Evolutionary conservation across 2,888 invertebrate species (phyloP).

Genomic region (Willowsia nigromaculata): DNA sequence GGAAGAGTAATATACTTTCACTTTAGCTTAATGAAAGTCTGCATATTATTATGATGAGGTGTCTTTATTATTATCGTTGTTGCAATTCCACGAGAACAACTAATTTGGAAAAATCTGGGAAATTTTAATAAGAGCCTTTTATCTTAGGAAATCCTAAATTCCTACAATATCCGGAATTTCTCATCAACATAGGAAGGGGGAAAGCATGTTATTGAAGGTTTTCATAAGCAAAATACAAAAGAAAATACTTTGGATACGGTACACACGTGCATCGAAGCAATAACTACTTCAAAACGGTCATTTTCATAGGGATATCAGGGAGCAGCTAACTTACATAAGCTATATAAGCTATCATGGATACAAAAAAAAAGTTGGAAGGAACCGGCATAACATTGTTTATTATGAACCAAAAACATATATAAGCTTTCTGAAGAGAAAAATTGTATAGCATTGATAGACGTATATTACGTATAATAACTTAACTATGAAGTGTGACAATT

Average conservation of each 20-base stretch:
- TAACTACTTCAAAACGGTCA: conserved; percentile 51
- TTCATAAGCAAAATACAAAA: conserved; percentile 45
- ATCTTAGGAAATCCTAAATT: conserved; percentile 51
- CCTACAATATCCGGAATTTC: conserved; percentile 53
- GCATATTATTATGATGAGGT: background rate
- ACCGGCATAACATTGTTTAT: conserved; percentile 21
- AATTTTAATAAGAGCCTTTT: conserved; percentile 51
- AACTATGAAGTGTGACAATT: conserved; percentile 10
- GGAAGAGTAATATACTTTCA: too few relatives aligned
- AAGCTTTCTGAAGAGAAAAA: conserved; percentile 8
- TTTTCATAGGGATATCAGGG: conserved; percentile 62
- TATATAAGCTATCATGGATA: conserved; percentile 24
- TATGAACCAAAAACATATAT: conserved; percentile 22
- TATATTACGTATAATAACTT: background rate
- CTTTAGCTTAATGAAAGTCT: too few relatives aligned
- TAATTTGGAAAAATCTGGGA: conserved; percentile 35
- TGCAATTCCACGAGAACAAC: background rate
- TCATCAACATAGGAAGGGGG: conserved; percentile 54
- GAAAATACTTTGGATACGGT: conserved; percentile 45
- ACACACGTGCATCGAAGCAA: conserved; percentile 58
- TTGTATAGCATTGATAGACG: conserved; percentile 1
- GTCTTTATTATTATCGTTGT: background rate
- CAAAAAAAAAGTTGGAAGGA: conserved; percentile 30
- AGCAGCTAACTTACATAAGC: conserved; percentile 46
- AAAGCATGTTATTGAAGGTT: conserved; percentile 52